These are phyloP conservation scores for Teleogryllus occipitalis DNA, from an alignment of 1,140 invertebrate species.

Conservation along the genomic window DNA sequence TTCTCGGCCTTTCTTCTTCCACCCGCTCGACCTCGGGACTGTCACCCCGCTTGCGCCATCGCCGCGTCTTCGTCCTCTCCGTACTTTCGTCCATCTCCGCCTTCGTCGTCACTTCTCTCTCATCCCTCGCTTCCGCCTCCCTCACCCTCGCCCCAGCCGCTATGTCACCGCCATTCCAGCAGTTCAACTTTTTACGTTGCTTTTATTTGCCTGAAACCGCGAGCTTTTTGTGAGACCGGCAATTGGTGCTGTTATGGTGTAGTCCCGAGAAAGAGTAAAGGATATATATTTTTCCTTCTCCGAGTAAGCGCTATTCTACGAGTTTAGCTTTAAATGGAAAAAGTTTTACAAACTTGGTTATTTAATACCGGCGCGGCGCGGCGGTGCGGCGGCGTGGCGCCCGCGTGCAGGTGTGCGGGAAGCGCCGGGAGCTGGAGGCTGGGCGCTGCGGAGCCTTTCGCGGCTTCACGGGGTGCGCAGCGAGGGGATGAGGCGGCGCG, in stretches of 20 bases:
- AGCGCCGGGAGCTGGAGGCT: too few species aligned
- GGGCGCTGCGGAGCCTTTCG: too few species aligned
- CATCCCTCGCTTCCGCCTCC: too few species aligned
- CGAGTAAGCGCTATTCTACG: neutral
- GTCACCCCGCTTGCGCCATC: too few species aligned
- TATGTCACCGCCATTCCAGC: neutral
- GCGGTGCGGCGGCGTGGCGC: too few species aligned
- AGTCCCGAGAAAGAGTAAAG: neutral
- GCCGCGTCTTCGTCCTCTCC: too few species aligned
- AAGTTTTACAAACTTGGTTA: conserved; percentile 5
- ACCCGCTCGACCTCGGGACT: too few species aligned
- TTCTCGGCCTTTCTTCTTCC: too few species aligned
- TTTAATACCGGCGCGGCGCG: neutral
- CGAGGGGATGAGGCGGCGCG: too few species aligned
- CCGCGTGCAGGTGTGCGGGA: neutral
- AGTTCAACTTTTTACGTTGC: neutral
- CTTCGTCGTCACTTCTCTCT: too few species aligned
- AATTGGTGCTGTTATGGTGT: conserved; percentile 1
- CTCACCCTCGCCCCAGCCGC: neutral
- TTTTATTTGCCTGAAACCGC: neutral
- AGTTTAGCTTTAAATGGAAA: conserved; percentile 5
- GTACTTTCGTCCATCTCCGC: too few species aligned
- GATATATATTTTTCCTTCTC: neutral
- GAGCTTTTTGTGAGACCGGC: conserved; percentile 3
- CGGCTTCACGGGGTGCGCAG: too few species aligned